Conservation (phyloP, 1,140 invertebrate species). For the Danaus melanippus region DNA sequence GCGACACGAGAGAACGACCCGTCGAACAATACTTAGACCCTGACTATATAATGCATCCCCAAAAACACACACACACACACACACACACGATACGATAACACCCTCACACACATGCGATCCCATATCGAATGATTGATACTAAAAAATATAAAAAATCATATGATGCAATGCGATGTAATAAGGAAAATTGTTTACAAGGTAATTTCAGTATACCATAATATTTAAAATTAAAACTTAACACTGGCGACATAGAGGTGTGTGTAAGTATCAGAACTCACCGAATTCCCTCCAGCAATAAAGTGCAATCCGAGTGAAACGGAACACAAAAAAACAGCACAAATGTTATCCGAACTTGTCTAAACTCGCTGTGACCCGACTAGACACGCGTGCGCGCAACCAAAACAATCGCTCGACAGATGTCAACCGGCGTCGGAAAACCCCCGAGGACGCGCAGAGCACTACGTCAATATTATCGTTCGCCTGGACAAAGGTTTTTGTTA, state of each 20-base stretch:
- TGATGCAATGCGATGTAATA: conserved; percentile 30
- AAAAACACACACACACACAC: no score
- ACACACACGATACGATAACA: no score
- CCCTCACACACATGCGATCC: no score
- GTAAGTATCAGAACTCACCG: conserved; percentile 32
- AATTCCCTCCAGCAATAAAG: conserved; percentile 34
- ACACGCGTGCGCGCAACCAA: conserved; percentile 59
- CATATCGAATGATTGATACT: no score
- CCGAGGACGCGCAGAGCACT: conserved; percentile 40
- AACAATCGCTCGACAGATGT: conserved; percentile 59
- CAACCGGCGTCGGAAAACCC: conserved; percentile 62
- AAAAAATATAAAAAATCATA: conserved; percentile 13
- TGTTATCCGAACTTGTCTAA: conserved; percentile 48
- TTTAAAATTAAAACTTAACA: no score
- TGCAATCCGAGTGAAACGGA: conserved; percentile 57
- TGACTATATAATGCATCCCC: no score
- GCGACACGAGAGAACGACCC: conserved; percentile 37
- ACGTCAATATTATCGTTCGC: conserved; percentile 61
- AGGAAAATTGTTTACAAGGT: conserved; percentile 17
- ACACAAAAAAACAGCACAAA: conserved; percentile 46
- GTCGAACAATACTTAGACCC: neutral
- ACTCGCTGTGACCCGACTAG: conserved; percentile 49
- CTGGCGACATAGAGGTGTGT: no score
- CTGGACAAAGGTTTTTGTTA: conserved; percentile 71
- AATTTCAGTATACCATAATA: no score